A percentile compares a stretch with the other conserved stretches of the same genome.
phyloP scores from a whole-genome alignment of 2,113 vertebrate species.

The Pimephales promelas region DNA sequence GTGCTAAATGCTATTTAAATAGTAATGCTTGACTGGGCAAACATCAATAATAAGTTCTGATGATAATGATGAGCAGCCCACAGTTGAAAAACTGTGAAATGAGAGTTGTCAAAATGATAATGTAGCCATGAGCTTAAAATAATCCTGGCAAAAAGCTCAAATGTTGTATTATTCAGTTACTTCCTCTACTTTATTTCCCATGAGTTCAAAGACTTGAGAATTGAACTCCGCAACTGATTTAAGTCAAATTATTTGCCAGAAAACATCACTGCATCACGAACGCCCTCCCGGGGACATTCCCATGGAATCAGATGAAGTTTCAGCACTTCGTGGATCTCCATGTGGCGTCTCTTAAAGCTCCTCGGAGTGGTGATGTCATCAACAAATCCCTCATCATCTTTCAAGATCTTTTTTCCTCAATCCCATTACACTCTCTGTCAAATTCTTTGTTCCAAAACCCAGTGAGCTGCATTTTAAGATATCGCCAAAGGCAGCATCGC shows the following conservation, averaged over 20 bases:
- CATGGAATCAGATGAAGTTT: neutral
- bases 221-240: neutral
- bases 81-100: neutral
- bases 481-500: neutral
- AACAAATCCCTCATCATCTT: neutral
- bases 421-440: neutral
- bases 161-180: neutral
- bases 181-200: constrained; percentile 13
- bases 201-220: neutral
- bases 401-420: neutral
- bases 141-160: neutral
- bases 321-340: neutral
- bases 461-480: neutral
- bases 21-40: neutral
- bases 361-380: neutral
- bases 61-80: neutral
- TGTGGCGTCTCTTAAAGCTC: neutral
- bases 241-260: neutral
- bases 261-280: neutral
- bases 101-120: neutral
- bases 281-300: neutral
- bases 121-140: neutral
- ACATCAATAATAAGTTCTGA: neutral
- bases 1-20: neutral
- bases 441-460: neutral